Evolutionary conservation across 1,140 invertebrate species (phyloP), one percentile per base, ranked within the genome.

Genomic region (Leguminivora glycinivorella): DNA sequence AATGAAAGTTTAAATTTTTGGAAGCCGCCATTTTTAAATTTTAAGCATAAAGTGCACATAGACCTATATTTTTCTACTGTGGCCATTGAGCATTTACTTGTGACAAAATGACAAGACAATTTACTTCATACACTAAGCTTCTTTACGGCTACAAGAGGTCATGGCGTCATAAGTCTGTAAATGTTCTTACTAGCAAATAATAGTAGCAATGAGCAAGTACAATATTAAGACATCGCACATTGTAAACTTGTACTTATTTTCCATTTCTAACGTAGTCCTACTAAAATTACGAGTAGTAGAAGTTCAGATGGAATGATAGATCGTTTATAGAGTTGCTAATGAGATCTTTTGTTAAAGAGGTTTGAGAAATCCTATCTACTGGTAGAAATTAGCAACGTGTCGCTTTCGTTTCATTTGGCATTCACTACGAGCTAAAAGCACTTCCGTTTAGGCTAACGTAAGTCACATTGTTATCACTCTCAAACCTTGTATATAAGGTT

Each of bases 231-330:
- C 58, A 63, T 63, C 58, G 58, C 58, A 63, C 25, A 63, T 63
- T 31, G 58, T 31, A 63, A 29, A 63, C 58, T 63, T 63, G 58
- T 63, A 63, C 58, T 63, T 29, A 17, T 9, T 60, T 63, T 58
- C 24, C 3, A 58, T 58, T 25, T 26, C 56, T 58, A 58, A 58
- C 56, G 24, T 52, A 52, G 19, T 52, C 24, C 25, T 63, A 63
- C 58, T 29, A 63, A 6, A 31, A 63, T 31, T 22, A 47, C 17
- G 22, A 63, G 58, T 29, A 31, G 58, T 63, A 63, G 58, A 19
- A 63, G 29, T 63, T 63, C 29, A 63, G 58, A 29, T 63, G 58
- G 58, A 63, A 63, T 63, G 58, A 34, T 63, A 63, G 58, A 63
- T 63, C 58, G 17, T 31, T 63, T 60, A 56, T 24, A 60, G 26